Percentiles rank a stretch among this genome's conserved stretches.
Evolutionary conservation across 1,140 invertebrate species (phyloP).

Genomic region (Paraescarpia echinospica): DNA sequence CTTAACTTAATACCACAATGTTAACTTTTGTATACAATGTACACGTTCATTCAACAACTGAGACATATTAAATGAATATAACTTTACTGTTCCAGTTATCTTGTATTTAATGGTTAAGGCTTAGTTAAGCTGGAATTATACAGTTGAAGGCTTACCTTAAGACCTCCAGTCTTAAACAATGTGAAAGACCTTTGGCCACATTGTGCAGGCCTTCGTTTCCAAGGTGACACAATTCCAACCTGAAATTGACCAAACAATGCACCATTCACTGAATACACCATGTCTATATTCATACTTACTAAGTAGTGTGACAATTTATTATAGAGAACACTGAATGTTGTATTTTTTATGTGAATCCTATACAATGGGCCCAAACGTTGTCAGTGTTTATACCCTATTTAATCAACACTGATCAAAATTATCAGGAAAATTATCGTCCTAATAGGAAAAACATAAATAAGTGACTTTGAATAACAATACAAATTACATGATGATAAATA

Average conservation of each 20-base stretch:
- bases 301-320: no score
- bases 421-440: no score
- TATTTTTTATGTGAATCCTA: no score
- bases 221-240: not conserved
- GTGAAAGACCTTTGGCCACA: not conserved
- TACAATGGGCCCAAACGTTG: no score
- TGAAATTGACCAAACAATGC: not conserved
- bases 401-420: no score
- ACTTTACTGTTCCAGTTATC: not conserved
- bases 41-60: no score
- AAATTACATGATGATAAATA: no score
- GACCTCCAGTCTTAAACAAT: not conserved
- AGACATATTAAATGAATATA: not conserved
- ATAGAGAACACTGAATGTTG: no score
- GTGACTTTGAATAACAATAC: no score
- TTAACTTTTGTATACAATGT: not conserved
- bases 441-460: no score
- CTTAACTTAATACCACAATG: not conserved
- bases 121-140: not conserved
- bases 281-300: no score
- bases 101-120: not conserved
- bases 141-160: not conserved
- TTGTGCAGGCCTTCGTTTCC: not conserved
- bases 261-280: not conserved
- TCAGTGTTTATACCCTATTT: no score